Base-by-base conservation (phyloP, 1,140 invertebrate genomes). In the Zaprionus africanus region DNA sequence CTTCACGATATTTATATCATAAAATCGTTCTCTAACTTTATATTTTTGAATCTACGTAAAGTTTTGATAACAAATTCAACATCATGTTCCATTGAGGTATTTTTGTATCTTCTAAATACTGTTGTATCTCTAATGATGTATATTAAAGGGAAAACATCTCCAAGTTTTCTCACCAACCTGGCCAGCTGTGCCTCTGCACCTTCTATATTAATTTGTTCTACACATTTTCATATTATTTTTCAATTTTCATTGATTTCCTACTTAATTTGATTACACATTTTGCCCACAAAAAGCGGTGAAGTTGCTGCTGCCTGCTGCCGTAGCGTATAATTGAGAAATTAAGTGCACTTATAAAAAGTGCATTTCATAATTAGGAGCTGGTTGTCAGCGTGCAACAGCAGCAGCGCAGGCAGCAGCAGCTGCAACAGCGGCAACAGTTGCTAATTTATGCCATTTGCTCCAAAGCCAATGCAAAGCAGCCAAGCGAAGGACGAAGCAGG, bases 331-430 rank as follows among this genome's bases (percentile, higher is more conserved):
- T 83, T 83, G 78, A 77, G 64, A 83, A 84, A 84, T 85, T 84
- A 80, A 82, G 65, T 66, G 74, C 64, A 85, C 69, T 84, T 85
- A 68, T 71, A 81, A 75, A 69, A 84, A 81, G 70, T 68, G 78
- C 65, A 87, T 82, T 80, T 78, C 80, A 87, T 87, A 86, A 86
- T 86, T 82, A 86, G 83, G 79, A 62, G 61, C 26, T 69, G 57
- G 12, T 58, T 79, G 60, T 61, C 41, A 51, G 59, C 61, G 53
- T 49, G 56, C 17, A 49, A 67, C 36, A 1, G 1, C 0, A 6
- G 6, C 28, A 54, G 57, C 83, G 69, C 79, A 77, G 68, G 77
- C 81, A 80, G 58, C 78, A 59, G 34, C 31, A 34, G 57, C 57
- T 22, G 36, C 36, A 59, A 43, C 58, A 65, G 53, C 58, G 24